phyloP scores from a whole-genome alignment of 2,888 invertebrate genomes.

The Nomada ruficornis region DNA sequence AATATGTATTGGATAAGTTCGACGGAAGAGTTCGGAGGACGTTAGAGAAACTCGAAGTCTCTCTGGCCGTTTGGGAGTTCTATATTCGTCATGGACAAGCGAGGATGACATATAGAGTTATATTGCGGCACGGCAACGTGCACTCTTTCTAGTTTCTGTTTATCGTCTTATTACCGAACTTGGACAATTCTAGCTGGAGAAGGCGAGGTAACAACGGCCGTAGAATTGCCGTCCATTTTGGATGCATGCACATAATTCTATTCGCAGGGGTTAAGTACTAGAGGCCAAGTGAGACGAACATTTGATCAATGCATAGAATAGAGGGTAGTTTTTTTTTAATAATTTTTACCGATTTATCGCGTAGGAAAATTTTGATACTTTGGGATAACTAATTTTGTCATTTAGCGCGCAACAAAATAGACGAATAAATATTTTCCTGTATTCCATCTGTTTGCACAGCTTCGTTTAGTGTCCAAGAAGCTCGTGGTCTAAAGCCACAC shows the following conservation, averaged over 20 bases:
- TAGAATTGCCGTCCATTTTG: conserved; percentile 30
- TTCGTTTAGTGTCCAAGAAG: too few relatives aligned
- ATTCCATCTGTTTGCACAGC: too few relatives aligned
- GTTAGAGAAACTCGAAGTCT: conserved; percentile 30
- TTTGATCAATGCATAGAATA: too few relatives aligned
- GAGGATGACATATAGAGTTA: conserved; percentile 52
- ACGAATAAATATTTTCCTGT: too few relatives aligned
- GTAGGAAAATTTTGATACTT: too few relatives aligned
- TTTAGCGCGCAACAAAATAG: too few relatives aligned
- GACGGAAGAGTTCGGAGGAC: conserved; percentile 38
- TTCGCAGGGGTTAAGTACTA: too few relatives aligned
- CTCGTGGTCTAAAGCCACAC: background rate
- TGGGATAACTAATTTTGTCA: too few relatives aligned
- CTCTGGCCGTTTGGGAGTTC: conserved; percentile 52
- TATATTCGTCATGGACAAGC: conserved; percentile 23
- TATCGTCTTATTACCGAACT: conserved; percentile 67
- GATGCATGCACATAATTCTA: conserved; percentile 8
- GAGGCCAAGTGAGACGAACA: too few relatives aligned
- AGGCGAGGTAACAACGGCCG: conserved; percentile 41
- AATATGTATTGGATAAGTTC: conserved; percentile 60
- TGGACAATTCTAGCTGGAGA: conserved; percentile 55
- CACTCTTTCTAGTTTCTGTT: conserved; percentile 49
- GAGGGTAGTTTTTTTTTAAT: too few relatives aligned
- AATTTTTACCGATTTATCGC: too few relatives aligned
- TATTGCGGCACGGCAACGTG: conserved; percentile 44